A percentile compares a stretch with the other conserved stretches of the same genome.
Evolutionary conservation across 2,888 invertebrate species (phyloP).

Genomic region (Odontothrips loti): DNA sequence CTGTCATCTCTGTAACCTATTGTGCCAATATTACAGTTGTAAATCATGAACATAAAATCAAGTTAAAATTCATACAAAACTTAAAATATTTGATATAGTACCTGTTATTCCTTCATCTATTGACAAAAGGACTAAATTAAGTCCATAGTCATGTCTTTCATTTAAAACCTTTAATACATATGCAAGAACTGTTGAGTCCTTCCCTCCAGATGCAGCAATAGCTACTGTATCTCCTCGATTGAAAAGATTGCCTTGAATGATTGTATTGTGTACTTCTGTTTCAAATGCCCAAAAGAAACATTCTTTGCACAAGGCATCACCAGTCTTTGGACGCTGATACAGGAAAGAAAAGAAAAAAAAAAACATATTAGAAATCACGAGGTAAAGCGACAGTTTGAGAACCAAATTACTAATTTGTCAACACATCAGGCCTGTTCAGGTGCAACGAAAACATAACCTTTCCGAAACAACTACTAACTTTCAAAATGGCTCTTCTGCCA

Average conservation of each 20-base stretch:
- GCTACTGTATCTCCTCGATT: slow-evolving; percentile 80
- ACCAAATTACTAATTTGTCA: neutral
- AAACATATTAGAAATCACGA: neutral
- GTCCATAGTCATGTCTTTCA: slow-evolving; percentile 80
- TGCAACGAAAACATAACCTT: neutral
- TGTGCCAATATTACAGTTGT: slow-evolving; percentile 31
- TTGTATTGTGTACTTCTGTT: slow-evolving; percentile 90
- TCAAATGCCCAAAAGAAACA: slow-evolving; percentile 94
- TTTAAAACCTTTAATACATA: slow-evolving; percentile 89
- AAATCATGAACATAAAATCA: neutral
- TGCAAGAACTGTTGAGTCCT: slow-evolving; percentile 97
- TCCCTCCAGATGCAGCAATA: slow-evolving; percentile 89
- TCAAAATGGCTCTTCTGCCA: slow-evolving; percentile 69
- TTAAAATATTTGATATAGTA: slow-evolving; percentile 33
- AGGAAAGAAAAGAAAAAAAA: slow-evolving; percentile 33
- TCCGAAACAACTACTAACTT: slow-evolving; percentile 52
- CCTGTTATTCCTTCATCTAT: slow-evolving; percentile 98
- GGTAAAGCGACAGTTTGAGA: slow-evolving; percentile 8
- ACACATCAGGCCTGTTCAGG: neutral
- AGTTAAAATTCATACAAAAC: slow-evolving; percentile 28
- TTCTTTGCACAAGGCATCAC: slow-evolving; percentile 86
- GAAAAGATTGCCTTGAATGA: slow-evolving; percentile 75
- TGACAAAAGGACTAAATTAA: slow-evolving; percentile 85
- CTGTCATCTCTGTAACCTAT: slow-evolving; percentile 89
- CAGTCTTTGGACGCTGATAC: slow-evolving; percentile 79